Conservation (phyloP, 2,797 vertebrate species). For the Neostethus bicornis region DNA sequence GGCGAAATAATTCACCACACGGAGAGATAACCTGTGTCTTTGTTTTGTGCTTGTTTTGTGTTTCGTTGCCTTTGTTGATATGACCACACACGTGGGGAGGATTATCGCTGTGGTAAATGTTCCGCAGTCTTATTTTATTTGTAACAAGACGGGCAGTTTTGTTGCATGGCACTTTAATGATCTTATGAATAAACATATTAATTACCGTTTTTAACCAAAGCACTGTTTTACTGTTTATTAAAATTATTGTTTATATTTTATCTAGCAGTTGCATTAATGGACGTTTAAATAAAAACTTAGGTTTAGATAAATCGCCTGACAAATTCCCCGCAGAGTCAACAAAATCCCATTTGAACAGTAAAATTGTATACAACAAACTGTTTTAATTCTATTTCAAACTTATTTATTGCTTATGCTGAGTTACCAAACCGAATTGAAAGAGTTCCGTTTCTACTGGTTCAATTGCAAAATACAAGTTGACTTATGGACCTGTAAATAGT, state of each 20-base stretch:
- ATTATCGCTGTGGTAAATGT: conserved; percentile 35
- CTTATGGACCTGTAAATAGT: conserved; percentile 51
- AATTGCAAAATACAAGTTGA: conserved; percentile 31
- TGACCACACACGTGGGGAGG: conserved; percentile 16
- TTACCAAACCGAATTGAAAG: conserved; percentile 14
- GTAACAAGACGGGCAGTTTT: conserved; percentile 59
- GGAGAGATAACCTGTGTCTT: conserved; percentile 45
- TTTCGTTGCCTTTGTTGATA: conserved; percentile 32
- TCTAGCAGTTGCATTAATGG: conserved; percentile 19
- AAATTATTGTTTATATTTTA: conserved; percentile 23
- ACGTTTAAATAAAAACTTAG: conserved; percentile 1
- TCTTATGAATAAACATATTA: conserved; percentile 51
- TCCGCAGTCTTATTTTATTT: conserved; percentile 58
- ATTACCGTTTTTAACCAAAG: conserved; percentile 74
- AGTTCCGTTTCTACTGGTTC: conserved; percentile 39
- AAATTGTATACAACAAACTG: conserved; percentile 31
- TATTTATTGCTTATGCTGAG: conserved; percentile 31
- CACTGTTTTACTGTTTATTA: conserved; percentile 34
- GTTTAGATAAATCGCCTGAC: conserved; percentile 18
- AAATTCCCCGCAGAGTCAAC: conserved; percentile 17
- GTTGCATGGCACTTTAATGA: conserved; percentile 77
- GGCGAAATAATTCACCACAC: conserved; percentile 37
- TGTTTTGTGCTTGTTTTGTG: conserved; percentile 38
- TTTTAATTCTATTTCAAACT: conserved; percentile 19
- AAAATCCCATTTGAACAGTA: conserved; percentile 15